A percentile compares a stretch with the other conserved stretches of the same genome.
Conservation (phyloP, 2,888 invertebrate genomes). For the Abrostola tripartita region DNA sequence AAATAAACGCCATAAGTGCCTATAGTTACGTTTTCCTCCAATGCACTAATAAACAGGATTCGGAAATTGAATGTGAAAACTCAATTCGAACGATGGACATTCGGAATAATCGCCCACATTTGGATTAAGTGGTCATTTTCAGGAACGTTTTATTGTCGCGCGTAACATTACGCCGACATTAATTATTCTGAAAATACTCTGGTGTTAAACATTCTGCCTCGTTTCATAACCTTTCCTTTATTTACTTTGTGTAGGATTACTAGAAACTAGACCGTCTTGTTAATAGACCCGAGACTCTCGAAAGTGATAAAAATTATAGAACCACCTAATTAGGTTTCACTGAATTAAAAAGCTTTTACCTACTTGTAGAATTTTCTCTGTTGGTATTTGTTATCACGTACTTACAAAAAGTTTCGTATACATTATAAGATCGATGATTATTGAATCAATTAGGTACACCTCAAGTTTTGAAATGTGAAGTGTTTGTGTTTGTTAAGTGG, state of each 20-base stretch:
- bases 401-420: no score
- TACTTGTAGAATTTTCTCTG: no score
- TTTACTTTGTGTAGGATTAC: not conserved
- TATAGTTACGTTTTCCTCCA: slow-evolving; percentile 1
- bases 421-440: no score
- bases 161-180: slow-evolving; percentile 48
- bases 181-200: slow-evolving; percentile 46
- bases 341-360: no score
- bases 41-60: slow-evolving; percentile 25
- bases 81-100: slow-evolving; percentile 42
- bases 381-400: no score
- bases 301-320: no score
- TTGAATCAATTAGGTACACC: no score
- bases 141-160: slow-evolving; percentile 49
- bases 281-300: not conserved
- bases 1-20: not conserved
- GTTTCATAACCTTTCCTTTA: not conserved
- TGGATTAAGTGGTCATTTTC: slow-evolving; percentile 53
- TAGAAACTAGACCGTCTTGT: not conserved
- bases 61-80: slow-evolving; percentile 41
- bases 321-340: no score
- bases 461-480: not conserved
- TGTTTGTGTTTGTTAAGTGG: not conserved
- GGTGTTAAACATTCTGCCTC: slow-evolving; percentile 14
- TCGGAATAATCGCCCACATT: slow-evolving; percentile 51